Percentiles rank a stretch among this genome's conserved stretches.
These are phyloP conservation scores for Lathamus discolor DNA, from an alignment of 2,113 vertebrate genomes.

Conservation along the genomic window DNA sequence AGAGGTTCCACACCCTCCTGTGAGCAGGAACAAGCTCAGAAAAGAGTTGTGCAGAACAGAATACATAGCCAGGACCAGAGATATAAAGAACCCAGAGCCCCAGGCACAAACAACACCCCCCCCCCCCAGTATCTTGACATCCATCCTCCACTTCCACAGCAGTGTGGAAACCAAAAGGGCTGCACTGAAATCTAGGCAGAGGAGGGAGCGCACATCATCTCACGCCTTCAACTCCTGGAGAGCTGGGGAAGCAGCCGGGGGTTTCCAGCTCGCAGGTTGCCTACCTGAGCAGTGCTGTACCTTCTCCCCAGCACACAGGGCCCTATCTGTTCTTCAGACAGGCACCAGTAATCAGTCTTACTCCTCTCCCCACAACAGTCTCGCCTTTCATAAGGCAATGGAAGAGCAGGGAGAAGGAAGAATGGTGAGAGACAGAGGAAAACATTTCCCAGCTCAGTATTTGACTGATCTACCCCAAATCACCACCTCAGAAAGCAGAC, in stretches of 20 bases:
- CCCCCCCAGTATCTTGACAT: background rate
- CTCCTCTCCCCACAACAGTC: background rate
- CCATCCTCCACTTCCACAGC: too few relatives aligned
- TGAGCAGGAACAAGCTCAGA: background rate
- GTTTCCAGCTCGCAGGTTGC: background rate
- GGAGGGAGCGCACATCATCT: background rate
- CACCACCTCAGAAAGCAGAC: rapidly evolving
- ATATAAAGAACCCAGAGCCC: background rate
- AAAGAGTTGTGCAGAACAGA: background rate
- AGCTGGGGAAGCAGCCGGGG: background rate
- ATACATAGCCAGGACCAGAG: background rate
- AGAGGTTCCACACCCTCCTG: background rate
- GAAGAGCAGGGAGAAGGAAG: background rate
- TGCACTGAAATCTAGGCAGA: background rate
- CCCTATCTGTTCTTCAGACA: background rate
- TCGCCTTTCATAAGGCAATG: background rate
- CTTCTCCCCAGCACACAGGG: background rate
- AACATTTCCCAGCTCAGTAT: background rate
- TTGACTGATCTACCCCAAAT: background rate
- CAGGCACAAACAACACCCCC: background rate
- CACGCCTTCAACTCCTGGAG: background rate
- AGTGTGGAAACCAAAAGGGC: background rate
- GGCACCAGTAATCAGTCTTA: background rate
- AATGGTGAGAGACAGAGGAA: background rate
- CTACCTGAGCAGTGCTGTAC: background rate